Evolutionary conservation across 2,113 vertebrate species (phyloP).

Genomic region (Pteruthius melanotis): DNA sequence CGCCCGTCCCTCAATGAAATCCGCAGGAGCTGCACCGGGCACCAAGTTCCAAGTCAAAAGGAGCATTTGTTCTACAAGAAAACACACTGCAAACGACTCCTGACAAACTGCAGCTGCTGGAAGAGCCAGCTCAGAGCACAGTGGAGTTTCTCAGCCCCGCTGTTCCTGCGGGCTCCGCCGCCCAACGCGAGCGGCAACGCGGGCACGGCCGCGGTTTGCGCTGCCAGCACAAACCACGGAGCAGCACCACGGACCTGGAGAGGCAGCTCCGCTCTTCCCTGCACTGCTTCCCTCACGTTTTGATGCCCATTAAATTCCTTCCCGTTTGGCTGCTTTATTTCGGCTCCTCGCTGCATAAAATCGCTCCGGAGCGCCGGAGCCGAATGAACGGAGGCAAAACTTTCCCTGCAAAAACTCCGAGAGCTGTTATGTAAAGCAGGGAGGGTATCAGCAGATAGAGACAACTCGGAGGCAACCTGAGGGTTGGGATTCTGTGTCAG

Average conservation of each 20-base stretch:
- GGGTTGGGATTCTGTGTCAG: constrained; percentile 70
- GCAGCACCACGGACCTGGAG: background rate
- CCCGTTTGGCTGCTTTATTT: background rate
- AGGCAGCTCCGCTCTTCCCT: background rate
- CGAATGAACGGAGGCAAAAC: background rate
- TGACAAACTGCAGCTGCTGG: background rate
- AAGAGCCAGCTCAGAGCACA: background rate
- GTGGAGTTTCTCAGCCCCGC: background rate
- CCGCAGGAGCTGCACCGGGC: background rate
- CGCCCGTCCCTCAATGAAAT: background rate
- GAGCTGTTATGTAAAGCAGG: constrained; percentile 15
- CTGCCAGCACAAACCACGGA: background rate
- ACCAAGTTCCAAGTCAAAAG: constrained; percentile 31
- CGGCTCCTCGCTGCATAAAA: background rate
- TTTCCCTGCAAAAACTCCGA: background rate
- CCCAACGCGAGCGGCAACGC: background rate
- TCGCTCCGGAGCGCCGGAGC: background rate
- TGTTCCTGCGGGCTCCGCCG: background rate
- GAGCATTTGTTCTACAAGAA: constrained; percentile 26
- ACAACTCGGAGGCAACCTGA: constrained; percentile 64
- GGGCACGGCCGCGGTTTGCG: background rate
- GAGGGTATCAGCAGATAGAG: constrained; percentile 56
- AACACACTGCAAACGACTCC: constrained; percentile 29
- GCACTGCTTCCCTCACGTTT: background rate
- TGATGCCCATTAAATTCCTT: background rate